phyloP scores from a whole-genome alignment of 2,113 vertebrate species.

The Oreochromis tanganicae region DNA sequence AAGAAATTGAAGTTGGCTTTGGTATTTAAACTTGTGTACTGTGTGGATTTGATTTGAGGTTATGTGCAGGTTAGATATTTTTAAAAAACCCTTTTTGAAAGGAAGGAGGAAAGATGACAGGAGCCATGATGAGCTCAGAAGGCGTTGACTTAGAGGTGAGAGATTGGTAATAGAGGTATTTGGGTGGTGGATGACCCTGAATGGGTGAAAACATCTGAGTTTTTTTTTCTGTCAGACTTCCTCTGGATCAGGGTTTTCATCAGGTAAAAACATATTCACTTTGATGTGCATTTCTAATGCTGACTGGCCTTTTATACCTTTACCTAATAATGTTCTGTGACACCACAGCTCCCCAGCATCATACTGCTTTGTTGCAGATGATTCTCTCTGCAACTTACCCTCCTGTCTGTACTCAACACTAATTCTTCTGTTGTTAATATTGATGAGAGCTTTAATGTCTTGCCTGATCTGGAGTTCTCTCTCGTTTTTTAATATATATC shows the following conservation, averaged over 20 bases:
- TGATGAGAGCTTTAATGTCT: background rate
- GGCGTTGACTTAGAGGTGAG: conserved; percentile 9
- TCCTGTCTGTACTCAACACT: background rate
- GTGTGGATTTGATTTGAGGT: background rate
- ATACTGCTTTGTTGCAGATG: background rate
- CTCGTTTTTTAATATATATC: background rate
- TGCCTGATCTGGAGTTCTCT: background rate
- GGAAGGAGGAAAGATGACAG: background rate
- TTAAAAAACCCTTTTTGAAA: fast-evolving
- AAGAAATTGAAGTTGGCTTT: background rate
- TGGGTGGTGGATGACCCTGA: background rate
- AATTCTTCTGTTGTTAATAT: background rate
- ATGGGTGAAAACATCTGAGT: background rate
- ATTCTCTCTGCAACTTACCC: background rate
- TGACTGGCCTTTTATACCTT: background rate
- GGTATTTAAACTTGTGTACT: background rate
- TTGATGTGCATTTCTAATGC: background rate
- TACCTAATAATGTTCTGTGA: background rate
- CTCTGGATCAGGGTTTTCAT: background rate
- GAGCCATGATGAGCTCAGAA: background rate
- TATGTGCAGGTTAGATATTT: background rate
- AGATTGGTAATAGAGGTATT: conserved; percentile 13
- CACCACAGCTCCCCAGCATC: background rate
- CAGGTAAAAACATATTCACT: background rate
- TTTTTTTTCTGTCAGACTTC: background rate